phyloP scores from a whole-genome alignment of 2,888 invertebrate species.

The Nudaria mundana region DNA sequence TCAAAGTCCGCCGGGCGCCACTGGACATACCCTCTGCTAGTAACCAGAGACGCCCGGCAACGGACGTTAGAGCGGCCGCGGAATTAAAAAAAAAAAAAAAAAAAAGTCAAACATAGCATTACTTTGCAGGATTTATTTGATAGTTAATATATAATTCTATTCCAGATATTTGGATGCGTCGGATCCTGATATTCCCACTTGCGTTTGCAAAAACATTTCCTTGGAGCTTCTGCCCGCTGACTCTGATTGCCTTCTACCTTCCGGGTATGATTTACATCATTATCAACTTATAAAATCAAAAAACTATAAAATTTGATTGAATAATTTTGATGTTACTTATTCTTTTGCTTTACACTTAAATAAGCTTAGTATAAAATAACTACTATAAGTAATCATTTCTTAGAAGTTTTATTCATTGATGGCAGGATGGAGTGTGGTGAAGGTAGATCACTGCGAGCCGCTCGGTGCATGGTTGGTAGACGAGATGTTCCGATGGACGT shows the following conservation, averaged over 20 bases:
- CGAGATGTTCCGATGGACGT: slow-evolving; percentile 70
- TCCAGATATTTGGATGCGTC: slow-evolving; percentile 64
- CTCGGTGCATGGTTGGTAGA: slow-evolving; percentile 63
- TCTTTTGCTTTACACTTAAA: too few relatives aligned
- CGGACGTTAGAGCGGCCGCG: too few relatives aligned
- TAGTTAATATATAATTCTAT: too few relatives aligned
- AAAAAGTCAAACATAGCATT: too few relatives aligned
- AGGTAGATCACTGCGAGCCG: slow-evolving; percentile 62
- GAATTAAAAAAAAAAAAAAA: too few relatives aligned
- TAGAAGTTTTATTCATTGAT: neutral
- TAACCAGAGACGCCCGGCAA: too few relatives aligned
- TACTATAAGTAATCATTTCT: neutral
- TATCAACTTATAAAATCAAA: too few relatives aligned
- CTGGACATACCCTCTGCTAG: too few relatives aligned
- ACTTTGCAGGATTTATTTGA: too few relatives aligned
- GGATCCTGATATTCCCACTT: slow-evolving; percentile 63
- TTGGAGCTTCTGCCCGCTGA: slow-evolving; percentile 66
- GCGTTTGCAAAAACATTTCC: slow-evolving; percentile 65
- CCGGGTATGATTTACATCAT: slow-evolving; percentile 57
- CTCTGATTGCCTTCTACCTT: slow-evolving; percentile 68
- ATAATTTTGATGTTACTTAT: too few relatives aligned
- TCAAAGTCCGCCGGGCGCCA: too few relatives aligned
- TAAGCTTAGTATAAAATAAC: too few relatives aligned
- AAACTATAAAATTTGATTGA: neutral
- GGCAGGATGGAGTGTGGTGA: slow-evolving; percentile 70